Evolutionary conservation across 1,140 invertebrate genomes (phyloP).

Genomic region (Eubasilissa regina): DNA sequence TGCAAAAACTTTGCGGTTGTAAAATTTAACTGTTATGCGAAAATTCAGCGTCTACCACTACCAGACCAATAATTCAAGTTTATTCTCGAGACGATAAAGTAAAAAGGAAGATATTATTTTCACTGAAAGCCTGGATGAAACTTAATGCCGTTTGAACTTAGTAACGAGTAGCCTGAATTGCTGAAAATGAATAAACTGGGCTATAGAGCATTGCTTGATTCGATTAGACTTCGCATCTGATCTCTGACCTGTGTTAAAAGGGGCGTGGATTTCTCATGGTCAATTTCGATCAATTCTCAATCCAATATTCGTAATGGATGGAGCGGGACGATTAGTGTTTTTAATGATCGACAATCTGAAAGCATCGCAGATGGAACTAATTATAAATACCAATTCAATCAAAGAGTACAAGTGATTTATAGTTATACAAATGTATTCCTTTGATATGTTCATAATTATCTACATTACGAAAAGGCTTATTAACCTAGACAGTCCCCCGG

Average conservation of each 20-base stretch:
- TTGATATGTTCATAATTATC: too few species aligned
- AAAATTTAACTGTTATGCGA: too few species aligned
- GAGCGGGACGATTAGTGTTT: not conserved
- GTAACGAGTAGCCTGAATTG: not conserved
- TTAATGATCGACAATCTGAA: not conserved
- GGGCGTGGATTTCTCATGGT: conserved; percentile 35
- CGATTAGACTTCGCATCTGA: conserved; percentile 25
- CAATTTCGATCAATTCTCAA: conserved; percentile 10
- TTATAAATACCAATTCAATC: not conserved
- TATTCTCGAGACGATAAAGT: not conserved
- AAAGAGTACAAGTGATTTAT: too few species aligned
- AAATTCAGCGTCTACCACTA: too few species aligned
- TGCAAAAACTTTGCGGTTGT: too few species aligned
- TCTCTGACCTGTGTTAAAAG: conserved; percentile 11
- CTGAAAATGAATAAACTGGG: not conserved
- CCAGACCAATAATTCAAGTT: too few species aligned
- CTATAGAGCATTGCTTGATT: not conserved
- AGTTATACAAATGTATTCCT: too few species aligned
- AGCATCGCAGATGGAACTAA: not conserved
- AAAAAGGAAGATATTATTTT: not conserved
- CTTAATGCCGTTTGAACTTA: not conserved
- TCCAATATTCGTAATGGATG: not conserved
- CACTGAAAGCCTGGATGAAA: not conserved
- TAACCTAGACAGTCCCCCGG: too few species aligned
- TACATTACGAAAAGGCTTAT: too few species aligned